phyloP scores from a whole-genome alignment of 2,888 invertebrate species.

The Notocelia uddmanniana region DNA sequence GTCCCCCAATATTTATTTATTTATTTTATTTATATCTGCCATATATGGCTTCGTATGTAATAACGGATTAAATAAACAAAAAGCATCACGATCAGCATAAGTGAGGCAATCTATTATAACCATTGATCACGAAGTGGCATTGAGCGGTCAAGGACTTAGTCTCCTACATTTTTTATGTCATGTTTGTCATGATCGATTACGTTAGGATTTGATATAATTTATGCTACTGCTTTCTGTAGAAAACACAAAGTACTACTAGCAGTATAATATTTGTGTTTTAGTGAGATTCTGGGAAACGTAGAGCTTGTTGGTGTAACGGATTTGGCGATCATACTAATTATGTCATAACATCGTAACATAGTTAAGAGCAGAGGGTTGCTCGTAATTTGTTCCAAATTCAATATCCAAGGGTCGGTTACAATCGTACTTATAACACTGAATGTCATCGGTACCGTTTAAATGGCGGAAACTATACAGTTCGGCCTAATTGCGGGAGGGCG shows the following conservation, averaged over 20 bases:
- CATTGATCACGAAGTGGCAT: slow-evolving; percentile 30
- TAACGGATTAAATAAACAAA: background rate
- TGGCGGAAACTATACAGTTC: slow-evolving; percentile 76
- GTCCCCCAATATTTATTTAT: too few species aligned
- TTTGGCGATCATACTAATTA: slow-evolving; percentile 65
- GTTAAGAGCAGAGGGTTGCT: slow-evolving; percentile 67
- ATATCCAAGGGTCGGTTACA: slow-evolving; percentile 71
- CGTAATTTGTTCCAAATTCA: slow-evolving; percentile 79
- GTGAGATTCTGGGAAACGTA: slow-evolving; percentile 11
- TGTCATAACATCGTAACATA: slow-evolving; percentile 70
- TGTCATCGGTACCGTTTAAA: slow-evolving; percentile 75
- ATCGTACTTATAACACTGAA: slow-evolving; percentile 69
- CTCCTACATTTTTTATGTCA: slow-evolving; percentile 19
- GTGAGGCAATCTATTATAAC: slow-evolving; percentile 9
- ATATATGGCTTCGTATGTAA: too few species aligned
- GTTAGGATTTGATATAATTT: background rate
- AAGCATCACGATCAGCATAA: background rate
- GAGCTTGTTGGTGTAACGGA: slow-evolving; percentile 12
- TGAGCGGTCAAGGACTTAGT: slow-evolving; percentile 18
- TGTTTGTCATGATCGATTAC: slow-evolving; percentile 35
- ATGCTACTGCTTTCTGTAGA: background rate
- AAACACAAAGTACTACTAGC: background rate
- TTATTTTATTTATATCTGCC: too few species aligned
- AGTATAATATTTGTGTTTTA: background rate
- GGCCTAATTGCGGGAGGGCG: slow-evolving; percentile 70